These are phyloP conservation scores for Oikopleura dioica DNA, from an alignment of 23 tunicate genomes.

Conservation along the genomic window DNA sequence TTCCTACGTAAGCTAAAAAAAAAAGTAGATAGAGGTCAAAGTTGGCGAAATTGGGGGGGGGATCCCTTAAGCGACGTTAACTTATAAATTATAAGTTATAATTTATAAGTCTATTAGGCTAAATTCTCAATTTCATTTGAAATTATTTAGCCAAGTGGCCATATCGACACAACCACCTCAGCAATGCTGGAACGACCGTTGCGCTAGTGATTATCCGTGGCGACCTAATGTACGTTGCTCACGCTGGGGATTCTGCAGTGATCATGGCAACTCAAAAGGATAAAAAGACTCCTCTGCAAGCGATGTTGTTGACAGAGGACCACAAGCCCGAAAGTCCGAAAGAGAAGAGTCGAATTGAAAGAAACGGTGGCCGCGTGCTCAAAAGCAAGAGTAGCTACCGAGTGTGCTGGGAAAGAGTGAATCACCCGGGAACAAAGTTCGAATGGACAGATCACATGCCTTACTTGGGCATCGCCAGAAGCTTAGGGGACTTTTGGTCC, in stretches of 20 bases:
- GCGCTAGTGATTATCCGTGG: slow-evolving; percentile 73
- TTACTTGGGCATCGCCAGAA: slow-evolving; percentile 62
- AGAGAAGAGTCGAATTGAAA: slow-evolving; percentile 64
- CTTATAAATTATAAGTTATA: no score
- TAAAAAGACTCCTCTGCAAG: slow-evolving; percentile 8
- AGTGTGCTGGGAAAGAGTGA: slow-evolving; percentile 61
- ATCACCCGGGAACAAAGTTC: slow-evolving; percentile 51
- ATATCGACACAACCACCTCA: not conserved
- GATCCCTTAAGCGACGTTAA: no score
- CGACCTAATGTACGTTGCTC: slow-evolving; percentile 68
- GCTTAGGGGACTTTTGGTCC: slow-evolving; percentile 83
- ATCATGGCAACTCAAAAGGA: slow-evolving; percentile 77
- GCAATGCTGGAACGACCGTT: slow-evolving; percentile 92
- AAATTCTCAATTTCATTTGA: no score
- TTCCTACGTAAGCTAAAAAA: no score
- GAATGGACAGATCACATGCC: slow-evolving; percentile 74
- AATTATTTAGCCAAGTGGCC: slow-evolving; percentile 57
- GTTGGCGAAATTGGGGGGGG: no score
- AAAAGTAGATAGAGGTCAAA: no score
- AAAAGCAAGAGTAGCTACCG: slow-evolving; percentile 58
- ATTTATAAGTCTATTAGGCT: no score
- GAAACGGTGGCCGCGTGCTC: slow-evolving; percentile 70
- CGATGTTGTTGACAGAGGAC: slow-evolving; percentile 49
- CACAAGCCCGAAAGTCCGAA: slow-evolving; percentile 61
- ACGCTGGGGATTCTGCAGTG: slow-evolving; percentile 87